A percentile compares a stretch with the other conserved stretches of the same genome.
phyloP scores from a whole-genome alignment of 2,113 vertebrate species.

The Ptyas mucosa region DNA sequence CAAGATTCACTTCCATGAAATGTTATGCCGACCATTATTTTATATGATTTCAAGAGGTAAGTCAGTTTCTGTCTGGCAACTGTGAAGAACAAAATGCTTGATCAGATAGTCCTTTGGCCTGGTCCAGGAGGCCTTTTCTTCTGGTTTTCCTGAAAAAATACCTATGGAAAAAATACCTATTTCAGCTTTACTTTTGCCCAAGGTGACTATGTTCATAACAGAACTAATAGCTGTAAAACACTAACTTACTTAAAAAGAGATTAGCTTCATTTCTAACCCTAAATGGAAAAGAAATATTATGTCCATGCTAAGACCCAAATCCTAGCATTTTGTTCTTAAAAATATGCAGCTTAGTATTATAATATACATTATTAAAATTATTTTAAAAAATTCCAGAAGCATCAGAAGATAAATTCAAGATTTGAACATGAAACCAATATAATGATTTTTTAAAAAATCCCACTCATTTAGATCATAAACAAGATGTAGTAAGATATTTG shows the following conservation, averaged over 20 bases:
- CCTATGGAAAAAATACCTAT: background rate
- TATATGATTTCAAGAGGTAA: background rate
- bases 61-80: background rate
- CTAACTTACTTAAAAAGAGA: background rate
- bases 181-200: background rate
- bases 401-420: constrained; percentile 33
- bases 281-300: background rate
- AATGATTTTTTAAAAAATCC: background rate
- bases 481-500: background rate
- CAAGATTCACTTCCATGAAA: background rate
- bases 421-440: background rate
- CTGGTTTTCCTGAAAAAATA: background rate
- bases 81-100: background rate
- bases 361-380: constrained; percentile 59
- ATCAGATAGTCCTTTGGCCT: background rate
- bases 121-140: background rate
- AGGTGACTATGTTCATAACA: background rate
- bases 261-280: background rate
- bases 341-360: constrained; percentile 32
- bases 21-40: background rate
- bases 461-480: background rate
- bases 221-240: background rate
- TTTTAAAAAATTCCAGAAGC: constrained; percentile 60
- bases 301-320: background rate
- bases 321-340: background rate